Evolutionary conservation across 2,113 vertebrate genomes (phyloP), one percentile per base, ranked within the genome.

Genomic region (Petromus typicus): DNA sequence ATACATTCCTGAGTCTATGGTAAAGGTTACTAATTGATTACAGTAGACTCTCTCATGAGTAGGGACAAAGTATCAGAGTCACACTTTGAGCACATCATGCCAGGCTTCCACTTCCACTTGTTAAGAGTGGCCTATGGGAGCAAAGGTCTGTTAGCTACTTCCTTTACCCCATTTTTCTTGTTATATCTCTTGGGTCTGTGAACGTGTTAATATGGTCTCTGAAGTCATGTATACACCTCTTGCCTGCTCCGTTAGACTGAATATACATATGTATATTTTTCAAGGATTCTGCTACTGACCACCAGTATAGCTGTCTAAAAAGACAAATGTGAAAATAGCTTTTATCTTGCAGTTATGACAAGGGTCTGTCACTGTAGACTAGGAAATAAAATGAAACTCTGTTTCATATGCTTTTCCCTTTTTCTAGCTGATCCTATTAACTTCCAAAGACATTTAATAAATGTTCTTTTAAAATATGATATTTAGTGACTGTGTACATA

Each of bases 401-500:
- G 30, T 90, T 89, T 90, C 71, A 84, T 51, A 88, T 80, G 64
- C 8, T 22, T 93, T 94, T 51, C 76, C 59, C 5, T 87, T 82
- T 95, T 95, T 92, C 45, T 71, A 57, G 51, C 75, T 69, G 82
- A 88, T 92, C 64, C 56, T 88, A 84, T 86, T 73, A 27, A 81
- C 90, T 87, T 90, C 45, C 59, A 5, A 48, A 43, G 73, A 51
- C 32, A 88, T 27, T 95, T 90, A 61, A 86, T 78, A 81, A 78
- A 9, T 81, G 78, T 66, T 92, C 48, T 67, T 81, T 94, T 71
- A 91, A 95, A 94, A 56, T 7, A 51, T 76, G 23, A 37, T 73
- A 75, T 88, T 92, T 92, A 81, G 45, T 91, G 54, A 82, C 73
- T 67, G 9, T 64, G 30, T 22, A 90, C 59, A 92, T n/a, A 91